phyloP scores from a whole-genome alignment of 2,113 vertebrate species.

The Cyanoramphus novaezelandiae region DNA sequence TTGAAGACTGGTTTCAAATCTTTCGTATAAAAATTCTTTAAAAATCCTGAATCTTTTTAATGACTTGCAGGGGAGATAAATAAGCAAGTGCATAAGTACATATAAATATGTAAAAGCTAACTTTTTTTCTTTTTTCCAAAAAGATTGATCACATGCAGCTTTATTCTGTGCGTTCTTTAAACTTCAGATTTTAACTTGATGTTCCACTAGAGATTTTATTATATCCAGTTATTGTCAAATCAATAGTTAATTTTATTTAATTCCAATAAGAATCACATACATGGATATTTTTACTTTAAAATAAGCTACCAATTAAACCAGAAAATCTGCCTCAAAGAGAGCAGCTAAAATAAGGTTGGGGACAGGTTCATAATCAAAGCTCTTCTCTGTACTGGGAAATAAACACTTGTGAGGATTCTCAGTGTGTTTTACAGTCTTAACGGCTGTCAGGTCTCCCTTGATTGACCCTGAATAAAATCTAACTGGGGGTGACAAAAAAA shows the following conservation, averaged over 20 bases:
- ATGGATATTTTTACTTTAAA: conserved; percentile 2
- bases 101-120: neutral
- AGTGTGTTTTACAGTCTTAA: conserved; percentile 56
- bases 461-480: conserved; percentile 76
- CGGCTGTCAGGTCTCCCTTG: conserved; percentile 68
- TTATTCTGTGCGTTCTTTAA: neutral
- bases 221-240: neutral
- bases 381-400: conserved; percentile 19
- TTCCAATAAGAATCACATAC: neutral
- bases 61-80: neutral
- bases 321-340: neutral
- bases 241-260: conserved; percentile 26
- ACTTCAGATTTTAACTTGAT: neutral
- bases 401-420: conserved; percentile 62
- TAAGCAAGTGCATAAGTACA: neutral
- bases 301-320: conserved; percentile 18
- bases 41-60: neutral
- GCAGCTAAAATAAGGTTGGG: neutral
- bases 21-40: neutral
- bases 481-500: conserved; percentile 74
- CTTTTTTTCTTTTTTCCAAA: neutral
- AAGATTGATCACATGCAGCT: neutral
- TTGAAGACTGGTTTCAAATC: neutral
- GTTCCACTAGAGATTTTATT: neutral
- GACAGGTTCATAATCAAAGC: conserved; percentile 35